A percentile compares a stretch with the other conserved stretches of the same genome.
phyloP scores from a whole-genome alignment of 2,113 vertebrate genomes.

The Salvelinus namaycush region DNA sequence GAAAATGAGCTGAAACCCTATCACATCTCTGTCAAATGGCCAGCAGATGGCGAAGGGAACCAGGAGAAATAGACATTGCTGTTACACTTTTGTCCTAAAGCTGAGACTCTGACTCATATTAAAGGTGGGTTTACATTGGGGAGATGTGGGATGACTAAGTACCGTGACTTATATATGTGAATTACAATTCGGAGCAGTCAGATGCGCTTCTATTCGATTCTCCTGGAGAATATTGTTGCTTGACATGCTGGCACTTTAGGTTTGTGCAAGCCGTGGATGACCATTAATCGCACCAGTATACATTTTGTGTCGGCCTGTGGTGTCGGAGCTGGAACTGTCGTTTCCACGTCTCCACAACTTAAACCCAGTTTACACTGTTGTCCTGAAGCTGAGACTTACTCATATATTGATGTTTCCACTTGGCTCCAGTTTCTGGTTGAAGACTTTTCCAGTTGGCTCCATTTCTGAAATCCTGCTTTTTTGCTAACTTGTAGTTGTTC shows the following conservation, averaged over 20 bases:
- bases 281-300: neutral
- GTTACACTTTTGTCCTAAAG: too few species aligned
- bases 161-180: too few species aligned
- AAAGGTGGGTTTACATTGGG: too few species aligned
- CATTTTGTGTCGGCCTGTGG: neutral
- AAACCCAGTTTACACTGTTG: neutral
- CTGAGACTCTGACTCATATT: too few species aligned
- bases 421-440: neutral
- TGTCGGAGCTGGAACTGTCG: neutral
- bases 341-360: too few species aligned
- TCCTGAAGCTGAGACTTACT: neutral
- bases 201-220: neutral
- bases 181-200: too few species aligned
- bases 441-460: neutral
- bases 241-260: neutral
- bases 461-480: neutral
- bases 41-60: slow-evolving; percentile 39
- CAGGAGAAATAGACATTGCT: neutral
- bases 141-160: too few species aligned
- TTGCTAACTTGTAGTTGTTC: neutral
- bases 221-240: neutral
- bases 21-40: slow-evolving; percentile 85
- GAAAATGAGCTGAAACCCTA: slow-evolving; percentile 85
- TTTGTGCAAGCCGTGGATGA: neutral
- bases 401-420: neutral